phyloP scores from a whole-genome alignment of 2,797 vertebrate species.

The Melanotaenia parkinsoni region DNA sequence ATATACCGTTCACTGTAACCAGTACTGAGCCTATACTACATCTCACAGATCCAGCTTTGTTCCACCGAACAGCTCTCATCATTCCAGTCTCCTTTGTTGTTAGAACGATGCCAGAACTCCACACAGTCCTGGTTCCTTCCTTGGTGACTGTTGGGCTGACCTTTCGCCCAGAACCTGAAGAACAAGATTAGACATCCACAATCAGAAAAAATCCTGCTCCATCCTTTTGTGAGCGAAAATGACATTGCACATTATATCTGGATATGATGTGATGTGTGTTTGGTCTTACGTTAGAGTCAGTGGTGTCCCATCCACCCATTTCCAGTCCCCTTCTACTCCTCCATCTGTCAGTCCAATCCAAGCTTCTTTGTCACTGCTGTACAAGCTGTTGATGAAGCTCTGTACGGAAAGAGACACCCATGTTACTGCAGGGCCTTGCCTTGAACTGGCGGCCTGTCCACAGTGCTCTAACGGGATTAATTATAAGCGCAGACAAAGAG shows the following conservation, averaged over 20 bases:
- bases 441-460: too few relatives aligned
- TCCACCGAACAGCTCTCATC: conserved; percentile 60
- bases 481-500: too few relatives aligned
- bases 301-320: conserved; percentile 68
- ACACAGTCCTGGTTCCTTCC: conserved; percentile 74
- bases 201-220: neutral
- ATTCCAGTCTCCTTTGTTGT: conserved; percentile 58
- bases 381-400: conserved; percentile 62
- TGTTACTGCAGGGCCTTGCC: neutral
- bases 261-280: neutral
- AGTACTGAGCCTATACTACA: conserved; percentile 20
- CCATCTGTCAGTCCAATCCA: conserved; percentile 74
- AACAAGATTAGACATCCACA: neutral
- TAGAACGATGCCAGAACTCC: conserved; percentile 49
- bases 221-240: neutral
- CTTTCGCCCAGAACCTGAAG: conserved; percentile 64
- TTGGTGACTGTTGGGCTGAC: conserved; percentile 67
- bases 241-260: neutral
- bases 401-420: conserved; percentile 18
- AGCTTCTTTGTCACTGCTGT: conserved; percentile 38
- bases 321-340: conserved; percentile 61
- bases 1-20: neutral
- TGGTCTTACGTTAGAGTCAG: conserved; percentile 44
- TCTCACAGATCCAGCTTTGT: conserved; percentile 67
- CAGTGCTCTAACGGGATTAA: too few relatives aligned